Evolutionary conservation across 1,140 invertebrate genomes (phyloP).

Genomic region (Ostrea denselamellosa): DNA sequence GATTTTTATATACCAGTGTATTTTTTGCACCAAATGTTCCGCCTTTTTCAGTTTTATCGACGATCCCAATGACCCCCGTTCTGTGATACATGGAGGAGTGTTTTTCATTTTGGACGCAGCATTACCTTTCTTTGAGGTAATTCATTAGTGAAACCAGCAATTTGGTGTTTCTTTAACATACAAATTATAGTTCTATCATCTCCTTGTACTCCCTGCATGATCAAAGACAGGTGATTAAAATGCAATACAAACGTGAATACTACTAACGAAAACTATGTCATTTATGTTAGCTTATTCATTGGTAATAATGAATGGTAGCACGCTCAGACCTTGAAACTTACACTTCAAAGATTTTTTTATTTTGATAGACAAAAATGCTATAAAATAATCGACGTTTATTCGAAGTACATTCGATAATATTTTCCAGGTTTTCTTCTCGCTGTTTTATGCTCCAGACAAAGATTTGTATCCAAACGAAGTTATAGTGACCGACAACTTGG

Average conservation of each 20-base stretch:
- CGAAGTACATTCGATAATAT: neutral
- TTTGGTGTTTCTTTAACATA: neutral
- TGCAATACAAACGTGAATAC: too few relatives aligned
- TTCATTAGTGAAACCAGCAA: conserved; percentile 36
- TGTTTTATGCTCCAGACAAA: conserved; percentile 73
- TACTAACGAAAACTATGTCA: too few relatives aligned
- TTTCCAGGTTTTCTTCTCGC: conserved; percentile 75
- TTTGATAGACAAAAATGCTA: too few relatives aligned
- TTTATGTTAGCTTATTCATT: too few relatives aligned
- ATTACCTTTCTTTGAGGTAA: conserved; percentile 76
- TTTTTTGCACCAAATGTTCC: neutral
- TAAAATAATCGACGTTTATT: neutral
- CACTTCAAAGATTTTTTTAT: too few relatives aligned
- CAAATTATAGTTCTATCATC: neutral
- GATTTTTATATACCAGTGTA: neutral
- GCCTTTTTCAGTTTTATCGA: conserved; percentile 72
- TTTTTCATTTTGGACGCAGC: conserved; percentile 77
- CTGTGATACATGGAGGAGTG: conserved; percentile 69
- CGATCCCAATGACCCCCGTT: conserved; percentile 66
- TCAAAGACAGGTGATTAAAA: too few relatives aligned
- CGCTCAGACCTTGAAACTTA: too few relatives aligned
- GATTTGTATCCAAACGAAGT: conserved; percentile 74
- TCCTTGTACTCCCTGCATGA: neutral
- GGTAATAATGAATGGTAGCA: too few relatives aligned
- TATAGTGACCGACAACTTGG: conserved; percentile 70